Conservation (phyloP, 2,888 invertebrate genomes). For the Coelogynopora nodosa region DNA sequence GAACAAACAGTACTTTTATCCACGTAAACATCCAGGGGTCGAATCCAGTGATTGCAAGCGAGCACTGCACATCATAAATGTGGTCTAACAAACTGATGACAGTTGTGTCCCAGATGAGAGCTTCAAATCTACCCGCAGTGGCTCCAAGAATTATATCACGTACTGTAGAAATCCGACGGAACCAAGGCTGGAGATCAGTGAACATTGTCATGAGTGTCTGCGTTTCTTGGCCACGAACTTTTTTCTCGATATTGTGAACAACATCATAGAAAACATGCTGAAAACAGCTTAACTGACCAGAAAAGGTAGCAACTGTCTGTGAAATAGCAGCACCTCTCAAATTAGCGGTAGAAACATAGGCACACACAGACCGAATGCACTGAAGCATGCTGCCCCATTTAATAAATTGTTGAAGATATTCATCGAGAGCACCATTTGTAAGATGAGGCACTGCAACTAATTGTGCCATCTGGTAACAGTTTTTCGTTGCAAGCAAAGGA, state of each 20-base stretch:
- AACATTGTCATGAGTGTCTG: background rate
- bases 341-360: background rate
- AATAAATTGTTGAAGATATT: background rate
- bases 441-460: background rate
- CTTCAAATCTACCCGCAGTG: conserved; percentile 6
- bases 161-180: background rate
- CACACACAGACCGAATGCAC: background rate
- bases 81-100: background rate
- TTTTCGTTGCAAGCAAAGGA: background rate
- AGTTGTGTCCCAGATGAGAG: background rate
- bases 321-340: background rate
- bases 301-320: background rate
- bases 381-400: background rate
- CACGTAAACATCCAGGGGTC: background rate
- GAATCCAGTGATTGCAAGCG: background rate
- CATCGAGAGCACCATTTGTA: background rate
- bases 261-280: background rate
- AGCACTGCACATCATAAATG: background rate
- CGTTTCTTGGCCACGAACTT: background rate
- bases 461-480: background rate
- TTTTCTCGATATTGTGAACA: background rate
- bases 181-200: conserved; percentile 1
- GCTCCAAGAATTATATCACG: background rate
- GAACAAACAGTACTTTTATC: background rate
- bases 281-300: background rate